Evolutionary conservation across 1,140 invertebrate genomes (phyloP).

Genomic region (Sycophaga agraensis): DNA sequence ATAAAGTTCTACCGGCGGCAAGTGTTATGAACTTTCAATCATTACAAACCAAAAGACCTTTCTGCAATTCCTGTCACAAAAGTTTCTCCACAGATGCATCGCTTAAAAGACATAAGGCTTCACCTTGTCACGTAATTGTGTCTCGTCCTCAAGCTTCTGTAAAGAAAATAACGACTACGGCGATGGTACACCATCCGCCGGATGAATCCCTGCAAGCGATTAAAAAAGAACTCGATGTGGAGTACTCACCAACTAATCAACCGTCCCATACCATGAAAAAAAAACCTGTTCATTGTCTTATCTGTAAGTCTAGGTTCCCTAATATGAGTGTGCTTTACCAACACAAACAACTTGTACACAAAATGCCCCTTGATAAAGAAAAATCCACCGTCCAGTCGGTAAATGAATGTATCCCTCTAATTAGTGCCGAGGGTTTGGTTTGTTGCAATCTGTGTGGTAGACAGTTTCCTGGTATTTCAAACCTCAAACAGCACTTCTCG

Average conservation of each 20-base stretch:
- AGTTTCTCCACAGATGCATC: slow-evolving; percentile 59
- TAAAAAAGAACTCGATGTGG: slow-evolving; percentile 4
- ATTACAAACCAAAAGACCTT: slow-evolving; percentile 45
- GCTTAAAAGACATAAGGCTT: slow-evolving; percentile 57
- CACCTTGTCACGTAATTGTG: slow-evolving; percentile 5
- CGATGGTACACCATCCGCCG: slow-evolving; percentile 5
- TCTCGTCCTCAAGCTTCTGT: background rate
- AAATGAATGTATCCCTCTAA: slow-evolving; percentile 53
- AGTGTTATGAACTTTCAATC: slow-evolving; percentile 36
- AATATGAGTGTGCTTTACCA: slow-evolving; percentile 49
- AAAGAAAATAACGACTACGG: slow-evolving; percentile 15
- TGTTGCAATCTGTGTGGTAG: slow-evolving; percentile 62
- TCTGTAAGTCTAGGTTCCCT: slow-evolving; percentile 46
- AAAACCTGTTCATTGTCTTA: slow-evolving; percentile 46
- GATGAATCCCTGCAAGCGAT: slow-evolving; percentile 5
- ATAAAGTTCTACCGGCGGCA: slow-evolving; percentile 37
- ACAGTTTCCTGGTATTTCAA: slow-evolving; percentile 57
- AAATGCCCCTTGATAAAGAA: slow-evolving; percentile 28
- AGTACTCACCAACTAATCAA: background rate
- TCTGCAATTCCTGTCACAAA: slow-evolving; percentile 61
- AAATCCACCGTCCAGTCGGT: slow-evolving; percentile 12
- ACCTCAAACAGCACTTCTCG: slow-evolving; percentile 61
- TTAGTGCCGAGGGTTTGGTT: slow-evolving; percentile 55
- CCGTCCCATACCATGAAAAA: slow-evolving; percentile 24
- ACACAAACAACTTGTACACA: slow-evolving; percentile 47